Conservation (phyloP, 2,888 invertebrate species). For the Drosophila niveifrons region DNA sequence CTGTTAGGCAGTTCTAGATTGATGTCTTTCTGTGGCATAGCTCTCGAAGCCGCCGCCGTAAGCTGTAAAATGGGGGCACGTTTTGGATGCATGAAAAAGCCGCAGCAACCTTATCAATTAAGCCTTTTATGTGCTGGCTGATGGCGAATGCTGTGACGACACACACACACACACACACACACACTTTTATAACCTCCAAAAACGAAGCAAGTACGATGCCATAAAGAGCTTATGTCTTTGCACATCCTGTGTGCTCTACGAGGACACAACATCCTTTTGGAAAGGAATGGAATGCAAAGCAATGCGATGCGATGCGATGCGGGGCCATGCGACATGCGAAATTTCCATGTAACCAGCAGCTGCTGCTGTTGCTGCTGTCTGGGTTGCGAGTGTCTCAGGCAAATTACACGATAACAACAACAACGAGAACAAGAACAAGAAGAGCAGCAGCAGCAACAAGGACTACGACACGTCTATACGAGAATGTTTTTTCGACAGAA, state of each 20-base stretch:
- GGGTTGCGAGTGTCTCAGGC: conserved; percentile 45
- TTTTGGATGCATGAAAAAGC: conserved; percentile 35
- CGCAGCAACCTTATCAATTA: conserved; percentile 66
- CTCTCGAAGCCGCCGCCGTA: neutral
- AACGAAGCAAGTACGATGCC: conserved; percentile 26
- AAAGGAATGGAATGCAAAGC: neutral
- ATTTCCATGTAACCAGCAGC: conserved; percentile 66
- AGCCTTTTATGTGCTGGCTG: conserved; percentile 62
- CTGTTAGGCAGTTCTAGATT: conserved; percentile 20
- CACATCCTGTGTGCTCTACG: conserved; percentile 49
- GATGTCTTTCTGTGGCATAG: conserved; percentile 26
- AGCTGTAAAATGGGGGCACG: conserved; percentile 24
- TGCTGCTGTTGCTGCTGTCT: conserved; percentile 42
- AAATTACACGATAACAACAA: conserved; percentile 56
- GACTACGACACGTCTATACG: conserved; percentile 20
- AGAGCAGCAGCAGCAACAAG: conserved; percentile 15
- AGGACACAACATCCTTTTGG: conserved; percentile 29
- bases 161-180: conserved; percentile 11
- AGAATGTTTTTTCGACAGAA: conserved; percentile 30
- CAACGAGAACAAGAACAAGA: conserved; percentile 43
- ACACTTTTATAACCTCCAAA: conserved; percentile 47
- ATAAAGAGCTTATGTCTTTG: conserved; percentile 74
- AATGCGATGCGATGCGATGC: conserved; percentile 23
- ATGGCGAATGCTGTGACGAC: conserved; percentile 53
- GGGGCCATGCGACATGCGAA: conserved; percentile 49